phyloP scores from a whole-genome alignment of 2,888 invertebrate species.

The Agriopis leucophaearia region DNA sequence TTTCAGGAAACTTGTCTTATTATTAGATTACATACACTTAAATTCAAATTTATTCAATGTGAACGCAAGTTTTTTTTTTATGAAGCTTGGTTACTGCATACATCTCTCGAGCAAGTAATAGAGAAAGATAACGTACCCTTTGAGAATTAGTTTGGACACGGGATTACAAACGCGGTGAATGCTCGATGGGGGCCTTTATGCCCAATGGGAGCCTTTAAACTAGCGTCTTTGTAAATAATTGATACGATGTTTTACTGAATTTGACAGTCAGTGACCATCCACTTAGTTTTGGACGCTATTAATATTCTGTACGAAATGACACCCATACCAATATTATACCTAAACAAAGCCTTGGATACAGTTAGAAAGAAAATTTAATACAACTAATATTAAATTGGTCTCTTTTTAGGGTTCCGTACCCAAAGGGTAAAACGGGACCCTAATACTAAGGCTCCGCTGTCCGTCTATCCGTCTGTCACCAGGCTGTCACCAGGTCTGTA shows the following conservation, averaged over 20 bases:
- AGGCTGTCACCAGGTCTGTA: too few relatives aligned
- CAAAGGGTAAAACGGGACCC: too few relatives aligned
- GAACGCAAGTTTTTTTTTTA: neutral
- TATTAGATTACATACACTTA: too few relatives aligned
- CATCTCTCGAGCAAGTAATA: slow-evolving; percentile 29
- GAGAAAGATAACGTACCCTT: slow-evolving; percentile 60
- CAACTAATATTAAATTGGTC: too few relatives aligned
- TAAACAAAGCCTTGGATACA: too few relatives aligned
- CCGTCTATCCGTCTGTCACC: too few relatives aligned
- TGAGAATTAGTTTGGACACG: slow-evolving; percentile 59
- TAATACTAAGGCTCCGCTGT: too few relatives aligned
- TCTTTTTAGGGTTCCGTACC: too few relatives aligned
- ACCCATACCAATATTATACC: too few relatives aligned
- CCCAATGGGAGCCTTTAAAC: slow-evolving; percentile 3
- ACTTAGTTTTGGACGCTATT: slow-evolving; percentile 14
- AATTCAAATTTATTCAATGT: neutral
- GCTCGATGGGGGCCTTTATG: slow-evolving; percentile 18
- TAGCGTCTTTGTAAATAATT: slow-evolving; percentile 36
- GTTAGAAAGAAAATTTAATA: too few relatives aligned
- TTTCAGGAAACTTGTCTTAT: too few relatives aligned
- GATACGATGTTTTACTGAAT: slow-evolving; percentile 24
- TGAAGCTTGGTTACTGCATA: neutral
- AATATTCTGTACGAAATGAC: too few relatives aligned
- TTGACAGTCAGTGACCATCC: slow-evolving; percentile 13
- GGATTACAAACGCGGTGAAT: slow-evolving; percentile 48